These are phyloP conservation scores for Microtus montanus DNA, from an alignment of 2,113 vertebrate species.

Conservation along the genomic window DNA sequence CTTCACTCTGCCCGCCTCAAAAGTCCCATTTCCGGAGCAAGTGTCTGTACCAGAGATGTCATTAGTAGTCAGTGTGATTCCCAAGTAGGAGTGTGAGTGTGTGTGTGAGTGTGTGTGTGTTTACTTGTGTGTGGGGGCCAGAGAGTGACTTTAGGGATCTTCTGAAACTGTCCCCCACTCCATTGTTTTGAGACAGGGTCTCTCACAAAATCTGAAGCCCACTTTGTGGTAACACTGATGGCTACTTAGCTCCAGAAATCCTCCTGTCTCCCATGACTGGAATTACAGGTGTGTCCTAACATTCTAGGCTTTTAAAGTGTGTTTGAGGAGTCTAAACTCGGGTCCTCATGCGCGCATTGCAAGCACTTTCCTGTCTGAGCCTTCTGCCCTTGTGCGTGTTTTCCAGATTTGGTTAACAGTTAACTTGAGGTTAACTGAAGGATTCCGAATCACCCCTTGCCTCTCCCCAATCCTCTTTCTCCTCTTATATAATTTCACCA, in stretches of 20 bases:
- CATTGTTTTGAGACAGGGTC: not conserved
- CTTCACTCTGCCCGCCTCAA: not conserved
- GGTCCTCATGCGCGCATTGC: not conserved
- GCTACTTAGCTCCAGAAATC: not conserved
- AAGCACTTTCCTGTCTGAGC: not conserved
- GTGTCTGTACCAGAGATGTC: not conserved
- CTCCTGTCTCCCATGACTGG: not conserved
- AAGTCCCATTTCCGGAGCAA: conserved; percentile 42
- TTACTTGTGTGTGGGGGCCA: not conserved
- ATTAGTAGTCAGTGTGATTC: not conserved
- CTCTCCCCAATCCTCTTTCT: not conserved
- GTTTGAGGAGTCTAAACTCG: not conserved
- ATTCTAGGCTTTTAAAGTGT: not conserved
- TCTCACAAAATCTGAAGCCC: not conserved
- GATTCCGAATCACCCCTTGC: not conserved
- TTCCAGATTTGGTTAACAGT: not conserved
- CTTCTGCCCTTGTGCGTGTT: not conserved
- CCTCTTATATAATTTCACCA: not conserved
- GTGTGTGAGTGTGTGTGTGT: too few relatives aligned
- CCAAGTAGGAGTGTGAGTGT: not conserved
- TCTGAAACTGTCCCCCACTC: not conserved
- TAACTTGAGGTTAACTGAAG: not conserved
- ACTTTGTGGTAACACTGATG: not conserved
- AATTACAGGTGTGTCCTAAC: too few relatives aligned
- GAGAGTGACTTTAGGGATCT: not conserved